These are phyloP conservation scores for Vesta saturnalis DNA, from an alignment of 2,888 invertebrate genomes.

Conservation along the genomic window DNA sequence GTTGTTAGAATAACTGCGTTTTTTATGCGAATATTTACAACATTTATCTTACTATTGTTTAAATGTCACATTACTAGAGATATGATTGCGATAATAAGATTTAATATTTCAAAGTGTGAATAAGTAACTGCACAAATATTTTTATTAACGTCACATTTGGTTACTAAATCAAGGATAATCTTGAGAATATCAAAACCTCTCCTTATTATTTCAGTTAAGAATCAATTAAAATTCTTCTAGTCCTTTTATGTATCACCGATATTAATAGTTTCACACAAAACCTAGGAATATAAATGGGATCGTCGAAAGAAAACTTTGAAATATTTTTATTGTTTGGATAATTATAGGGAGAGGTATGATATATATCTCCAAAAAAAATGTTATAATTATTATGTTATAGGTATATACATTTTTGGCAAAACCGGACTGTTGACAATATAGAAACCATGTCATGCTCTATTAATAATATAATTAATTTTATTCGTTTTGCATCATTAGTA, in stretches of 20 bases:
- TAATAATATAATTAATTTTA: slow-evolving; percentile 4
- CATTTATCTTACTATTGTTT: slow-evolving; percentile 4
- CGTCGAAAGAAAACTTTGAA: too few species aligned
- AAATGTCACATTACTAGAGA: background rate
- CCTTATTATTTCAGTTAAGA: background rate
- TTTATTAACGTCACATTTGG: slow-evolving; percentile 20
- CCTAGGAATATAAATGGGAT: too few species aligned
- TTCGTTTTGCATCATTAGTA: slow-evolving; percentile 23
- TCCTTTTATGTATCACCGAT: slow-evolving; percentile 1
- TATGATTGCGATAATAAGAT: background rate
- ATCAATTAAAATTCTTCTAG: background rate
- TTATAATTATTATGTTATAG: too few species aligned
- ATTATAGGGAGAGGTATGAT: too few species aligned
- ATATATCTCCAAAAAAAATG: too few species aligned
- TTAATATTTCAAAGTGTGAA: slow-evolving; percentile 23
- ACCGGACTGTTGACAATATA: too few species aligned
- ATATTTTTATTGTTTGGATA: too few species aligned
- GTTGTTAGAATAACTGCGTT: slow-evolving; percentile 6
- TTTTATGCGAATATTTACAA: background rate
- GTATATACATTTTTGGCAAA: too few species aligned
- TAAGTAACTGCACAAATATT: slow-evolving; percentile 18
- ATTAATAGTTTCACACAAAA: background rate
- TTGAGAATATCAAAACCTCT: slow-evolving; percentile 18
- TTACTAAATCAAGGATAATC: slow-evolving; percentile 18
- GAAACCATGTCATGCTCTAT: too few species aligned